These are phyloP conservation scores for Ictidomys tridecemlineatus DNA, from an alignment of 2,113 vertebrate species.

Conservation along the genomic window DNA sequence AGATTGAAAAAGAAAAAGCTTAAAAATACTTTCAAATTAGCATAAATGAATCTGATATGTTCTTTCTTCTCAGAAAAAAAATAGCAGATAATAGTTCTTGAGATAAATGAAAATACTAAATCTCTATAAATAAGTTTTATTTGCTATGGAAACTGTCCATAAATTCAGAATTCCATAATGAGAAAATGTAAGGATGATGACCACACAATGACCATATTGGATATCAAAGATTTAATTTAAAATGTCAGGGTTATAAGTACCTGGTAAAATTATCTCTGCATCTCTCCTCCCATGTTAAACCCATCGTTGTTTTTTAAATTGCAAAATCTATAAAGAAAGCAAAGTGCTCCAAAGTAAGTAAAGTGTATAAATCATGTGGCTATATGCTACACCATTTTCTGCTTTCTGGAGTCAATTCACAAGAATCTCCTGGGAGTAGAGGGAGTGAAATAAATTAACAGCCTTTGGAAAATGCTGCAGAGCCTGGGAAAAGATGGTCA, in stretches of 20 bases:
- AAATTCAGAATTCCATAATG: constrained; percentile 21
- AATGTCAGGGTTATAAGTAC: not conserved
- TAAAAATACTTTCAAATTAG: constrained; percentile 32
- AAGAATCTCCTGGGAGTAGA: not conserved
- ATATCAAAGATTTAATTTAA: constrained; percentile 21
- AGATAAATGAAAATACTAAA: constrained; percentile 2
- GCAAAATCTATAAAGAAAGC: constrained; percentile 24
- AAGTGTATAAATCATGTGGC: not conserved
- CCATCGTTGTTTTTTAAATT: not conserved
- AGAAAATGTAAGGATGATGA: not conserved
- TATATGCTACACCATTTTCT: not conserved
- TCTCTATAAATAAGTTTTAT: not conserved
- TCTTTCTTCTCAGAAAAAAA: not conserved
- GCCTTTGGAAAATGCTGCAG: constrained; percentile 18
- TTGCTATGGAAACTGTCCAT: not conserved
- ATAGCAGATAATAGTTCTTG: not conserved
- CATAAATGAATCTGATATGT: not conserved
- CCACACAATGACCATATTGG: not conserved
- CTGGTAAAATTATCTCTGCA: not conserved
- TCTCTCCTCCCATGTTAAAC: constrained; percentile 8
- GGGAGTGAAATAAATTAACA: constrained; percentile 33
- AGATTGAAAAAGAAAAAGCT: not conserved
- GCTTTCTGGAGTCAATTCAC: constrained; percentile 57
- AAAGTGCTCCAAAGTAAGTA: not conserved
- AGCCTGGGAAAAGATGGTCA: constrained; percentile 48